Conservation (phyloP, 1,140 invertebrate genomes). For the Drosophila elegans region DNA sequence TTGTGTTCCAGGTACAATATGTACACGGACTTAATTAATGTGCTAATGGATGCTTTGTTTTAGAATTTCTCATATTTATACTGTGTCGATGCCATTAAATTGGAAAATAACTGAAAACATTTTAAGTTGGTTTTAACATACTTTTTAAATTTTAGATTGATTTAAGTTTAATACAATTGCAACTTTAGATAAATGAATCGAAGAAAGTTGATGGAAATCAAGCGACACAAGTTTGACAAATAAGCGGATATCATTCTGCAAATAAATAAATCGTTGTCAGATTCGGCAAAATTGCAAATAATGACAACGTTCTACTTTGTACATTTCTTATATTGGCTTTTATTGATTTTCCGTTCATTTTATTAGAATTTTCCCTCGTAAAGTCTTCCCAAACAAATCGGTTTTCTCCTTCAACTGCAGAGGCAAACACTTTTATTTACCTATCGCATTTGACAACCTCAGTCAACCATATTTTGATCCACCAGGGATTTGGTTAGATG, state of each 20-base stretch:
- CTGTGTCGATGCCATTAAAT: constrained; percentile 14
- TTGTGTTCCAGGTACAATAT: constrained; percentile 23
- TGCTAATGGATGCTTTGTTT: constrained; percentile 53
- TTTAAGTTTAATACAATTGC: neutral
- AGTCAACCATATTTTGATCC: constrained; percentile 16
- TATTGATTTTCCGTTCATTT: constrained; percentile 34
- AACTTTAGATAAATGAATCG: neutral
- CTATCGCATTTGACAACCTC: constrained; percentile 2
- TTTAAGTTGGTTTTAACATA: neutral
- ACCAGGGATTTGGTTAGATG: constrained; percentile 13
- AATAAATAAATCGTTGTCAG: constrained; percentile 7
- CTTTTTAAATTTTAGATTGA: neutral
- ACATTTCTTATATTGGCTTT: constrained; percentile 32
- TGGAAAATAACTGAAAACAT: neutral
- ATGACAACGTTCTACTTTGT: constrained; percentile 13
- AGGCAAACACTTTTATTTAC: constrained; percentile 32
- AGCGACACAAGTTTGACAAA: constrained; percentile 1
- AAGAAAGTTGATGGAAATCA: neutral
- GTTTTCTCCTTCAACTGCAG: constrained; percentile 1
- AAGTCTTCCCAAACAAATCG: constrained; percentile 10
- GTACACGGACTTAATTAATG: constrained; percentile 45
- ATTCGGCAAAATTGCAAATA: constrained; percentile 15
- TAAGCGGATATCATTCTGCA: constrained; percentile 17
- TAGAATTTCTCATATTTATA: constrained; percentile 38
- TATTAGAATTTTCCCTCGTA: constrained; percentile 17